Evolutionary conservation across 37 sponge, comb jelly and placozoan genomes (phyloP), one percentile per base, ranked within the genome.

Genomic region (Petrosia ficiformis): DNA sequence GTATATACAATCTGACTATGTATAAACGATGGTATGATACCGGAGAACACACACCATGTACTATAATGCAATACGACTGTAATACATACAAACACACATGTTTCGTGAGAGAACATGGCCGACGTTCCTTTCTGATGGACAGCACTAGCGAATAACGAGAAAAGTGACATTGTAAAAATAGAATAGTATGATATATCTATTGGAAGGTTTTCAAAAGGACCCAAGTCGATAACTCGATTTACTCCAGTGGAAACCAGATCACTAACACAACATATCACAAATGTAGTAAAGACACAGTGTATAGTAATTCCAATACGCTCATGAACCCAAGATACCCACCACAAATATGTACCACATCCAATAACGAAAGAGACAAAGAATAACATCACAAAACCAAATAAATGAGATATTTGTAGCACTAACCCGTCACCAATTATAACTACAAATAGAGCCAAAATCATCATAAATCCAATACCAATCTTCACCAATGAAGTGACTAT

Each of bases 361-460:
- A 58, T 42, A 6, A 36, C 52, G 33, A 82, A 82, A 26, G 63
- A 34, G 4, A 19, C 68, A 19, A 35, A 37, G 44, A 68, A 75
- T 29, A 58, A 41, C 31, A 82, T 28, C 76, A 82, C 33, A 52
- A 82, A 82, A 19, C 83, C 83, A 29, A 82, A 57, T 0, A 82
- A 39, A 34, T 82, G 83, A 4, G 70, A 75, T 14, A 57, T 25
- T 24, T 29, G 59, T n/a, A 42, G 24, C 14, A 82, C 36, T 0
- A 38, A 37, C 24, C 63, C 44, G 26, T 57, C 54, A 4, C 68
- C 75, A 6, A 73, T 25, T 24, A 76, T 25, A 31, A 34, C 42
- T 8, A 60, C 41, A 5, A 65, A 56, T 30, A 35, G 31, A 22
- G 67, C 3, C n/a, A 37, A 33, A 0, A 66, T 70, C 16, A 75